A percentile compares a stretch with the other conserved stretches of the same genome.
Conservation (phyloP, 2,797 vertebrate species). For the Pristis pectinata region DNA sequence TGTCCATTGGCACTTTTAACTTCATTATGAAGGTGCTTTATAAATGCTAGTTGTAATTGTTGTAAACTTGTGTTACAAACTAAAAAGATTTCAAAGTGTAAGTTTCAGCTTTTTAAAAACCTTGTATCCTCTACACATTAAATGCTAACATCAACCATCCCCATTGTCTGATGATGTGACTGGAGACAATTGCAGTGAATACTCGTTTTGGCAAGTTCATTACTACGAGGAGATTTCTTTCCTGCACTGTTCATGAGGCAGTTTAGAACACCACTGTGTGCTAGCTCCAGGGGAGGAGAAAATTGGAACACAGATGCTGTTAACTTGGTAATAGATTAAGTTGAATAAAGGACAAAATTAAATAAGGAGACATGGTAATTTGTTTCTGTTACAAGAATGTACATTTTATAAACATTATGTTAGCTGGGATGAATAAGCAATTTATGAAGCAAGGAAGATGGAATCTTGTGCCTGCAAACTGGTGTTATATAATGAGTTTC, state of each 20-base stretch:
- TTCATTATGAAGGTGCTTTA: background rate
- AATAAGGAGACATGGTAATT: background rate
- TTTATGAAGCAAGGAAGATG: background rate
- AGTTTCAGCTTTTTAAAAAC: background rate
- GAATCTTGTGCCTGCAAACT: background rate
- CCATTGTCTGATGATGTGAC: background rate
- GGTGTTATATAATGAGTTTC: background rate
- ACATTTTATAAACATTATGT: background rate
- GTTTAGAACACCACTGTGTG: background rate
- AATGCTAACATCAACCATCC: background rate
- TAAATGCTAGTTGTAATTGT: background rate
- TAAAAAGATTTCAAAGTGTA: background rate
- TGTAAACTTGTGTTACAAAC: background rate
- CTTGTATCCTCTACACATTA: background rate
- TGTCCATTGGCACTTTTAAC: background rate
- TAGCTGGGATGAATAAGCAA: background rate
- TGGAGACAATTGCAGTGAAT: background rate
- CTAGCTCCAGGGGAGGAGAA: background rate
- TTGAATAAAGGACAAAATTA: conserved; percentile 20
- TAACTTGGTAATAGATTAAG: background rate
- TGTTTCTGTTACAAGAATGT: background rate
- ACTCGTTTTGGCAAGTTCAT: background rate
- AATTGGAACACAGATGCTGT: background rate
- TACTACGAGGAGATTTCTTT: background rate
- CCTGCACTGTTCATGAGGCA: background rate